phyloP scores from a whole-genome alignment of 2,888 invertebrate species.

The Oscheius sp. region DNA sequence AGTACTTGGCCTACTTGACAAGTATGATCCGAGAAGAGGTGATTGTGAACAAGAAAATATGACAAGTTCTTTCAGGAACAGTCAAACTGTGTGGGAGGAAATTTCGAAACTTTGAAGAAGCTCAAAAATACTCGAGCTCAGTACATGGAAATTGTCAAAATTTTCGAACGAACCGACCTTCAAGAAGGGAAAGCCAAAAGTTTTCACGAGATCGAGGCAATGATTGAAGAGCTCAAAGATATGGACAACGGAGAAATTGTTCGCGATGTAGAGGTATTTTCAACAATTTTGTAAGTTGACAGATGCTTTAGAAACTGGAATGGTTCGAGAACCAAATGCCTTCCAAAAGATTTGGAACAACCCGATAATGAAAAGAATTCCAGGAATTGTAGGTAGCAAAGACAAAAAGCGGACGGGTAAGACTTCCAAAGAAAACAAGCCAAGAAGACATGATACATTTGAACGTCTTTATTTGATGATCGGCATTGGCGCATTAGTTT shows the following conservation, averaged over 20 bases:
- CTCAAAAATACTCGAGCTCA: not conserved
- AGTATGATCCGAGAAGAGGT: constrained; percentile 23
- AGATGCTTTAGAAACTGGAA: not conserved
- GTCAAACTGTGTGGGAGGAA: not conserved
- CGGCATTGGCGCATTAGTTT: no score
- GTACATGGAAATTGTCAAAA: not conserved
- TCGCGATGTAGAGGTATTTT: not conserved
- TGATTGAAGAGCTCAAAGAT: not conserved
- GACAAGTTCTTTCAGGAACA: not conserved
- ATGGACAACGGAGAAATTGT: not conserved
- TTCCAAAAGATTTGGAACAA: no score
- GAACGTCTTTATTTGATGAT: no score
- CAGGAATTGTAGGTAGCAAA: no score
- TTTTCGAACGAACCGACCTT: not conserved
- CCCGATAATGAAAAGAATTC: no score
- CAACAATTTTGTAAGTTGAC: not conserved
- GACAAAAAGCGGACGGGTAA: no score
- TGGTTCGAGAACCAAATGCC: no score
- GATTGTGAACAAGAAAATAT: not conserved
- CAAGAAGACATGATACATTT: no score
- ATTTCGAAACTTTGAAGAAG: not conserved
- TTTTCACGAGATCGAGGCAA: not conserved
- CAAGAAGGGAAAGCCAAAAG: not conserved
- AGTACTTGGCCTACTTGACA: constrained; percentile 1
- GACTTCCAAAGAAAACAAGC: no score